Base-by-base conservation (phyloP, 2,113 vertebrate species). In the Oryzias melastigma region DNA sequence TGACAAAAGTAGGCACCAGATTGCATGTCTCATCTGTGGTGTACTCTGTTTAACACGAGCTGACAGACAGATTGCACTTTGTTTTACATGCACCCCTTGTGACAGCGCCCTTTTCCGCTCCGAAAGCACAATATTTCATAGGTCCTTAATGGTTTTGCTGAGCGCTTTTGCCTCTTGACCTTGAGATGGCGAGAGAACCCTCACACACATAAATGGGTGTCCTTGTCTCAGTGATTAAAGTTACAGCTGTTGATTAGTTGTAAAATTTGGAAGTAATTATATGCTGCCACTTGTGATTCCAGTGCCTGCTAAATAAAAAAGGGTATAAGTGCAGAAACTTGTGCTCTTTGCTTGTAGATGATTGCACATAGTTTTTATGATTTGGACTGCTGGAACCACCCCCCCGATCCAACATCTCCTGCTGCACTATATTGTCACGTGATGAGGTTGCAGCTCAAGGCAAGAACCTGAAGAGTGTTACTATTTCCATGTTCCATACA, bases 21-120 rank as follows among this genome's bases (percentile, higher is more conserved):
- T 82, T 80, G 81, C 69, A 68, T 71, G 75, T 82, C 83, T 84
- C 81, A 78, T 86, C 83, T 72, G 64, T 70, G 77, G 72, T 49
- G 75, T 78, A 80, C 71, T 86, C 65, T 76, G 82, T 91, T 88
- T 85, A 83, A 89, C 77, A 80, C 67, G 45, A 79, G 70, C 52
- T 73, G 85, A 83, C 84, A 84, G 82, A 87, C 83, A 87, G 75
- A 85, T 83, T 80, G 85, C 78, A 80, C 81, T 89, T 90, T 83
- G 60, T 76, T 87, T 85, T 80, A 80, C 78, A 71, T 61, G 67
- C 68, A 81, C 55, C 71, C 77, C 87, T 87, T 82, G 87, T 71
- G 78, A 77, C 68, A 46, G 62, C 62, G 60, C 71, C 74, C 65
- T 77, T 80, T 82, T 71, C 73, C 79, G 78, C 62, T 65, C 67